phyloP scores from a whole-genome alignment of 2,113 vertebrate genomes.

The Nanorana parkeri region DNA sequence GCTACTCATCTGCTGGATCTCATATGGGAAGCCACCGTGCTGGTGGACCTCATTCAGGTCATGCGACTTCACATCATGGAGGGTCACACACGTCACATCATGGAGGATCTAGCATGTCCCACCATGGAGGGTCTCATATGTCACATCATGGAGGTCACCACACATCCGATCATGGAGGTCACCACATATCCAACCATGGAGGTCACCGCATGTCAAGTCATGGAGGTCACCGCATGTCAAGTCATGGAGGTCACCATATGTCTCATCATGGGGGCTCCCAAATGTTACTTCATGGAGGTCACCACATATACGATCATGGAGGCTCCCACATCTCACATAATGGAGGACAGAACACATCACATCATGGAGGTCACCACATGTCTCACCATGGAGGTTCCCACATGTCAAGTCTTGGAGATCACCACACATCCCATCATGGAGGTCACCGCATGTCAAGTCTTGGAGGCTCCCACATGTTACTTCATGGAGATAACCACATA shows the following conservation, averaged over 20 bases:
- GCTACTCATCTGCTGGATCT: constrained; percentile 6
- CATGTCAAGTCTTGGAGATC: neutral
- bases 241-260: neutral
- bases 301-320: neutral
- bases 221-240: neutral
- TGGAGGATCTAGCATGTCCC: neutral
- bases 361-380: too few relatives aligned
- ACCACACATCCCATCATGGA: neutral
- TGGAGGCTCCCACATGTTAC: neutral
- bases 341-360: neutral
- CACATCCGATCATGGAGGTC: neutral
- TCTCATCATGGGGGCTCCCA: neutral
- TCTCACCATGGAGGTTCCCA: neutral
- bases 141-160: neutral
- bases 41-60: neutral
- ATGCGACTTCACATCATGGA: neutral
- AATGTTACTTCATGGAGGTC: neutral
- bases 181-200: constrained; percentile 5
- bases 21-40: neutral
- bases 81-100: neutral
- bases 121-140: neutral
- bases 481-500: constrained; percentile 12
- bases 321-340: neutral
- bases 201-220: neutral
- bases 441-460: neutral